Evolutionary conservation across 2,888 invertebrate genomes (phyloP), one percentile per base, ranked within the genome.

Genomic region (Melieria crassipennis): DNA sequence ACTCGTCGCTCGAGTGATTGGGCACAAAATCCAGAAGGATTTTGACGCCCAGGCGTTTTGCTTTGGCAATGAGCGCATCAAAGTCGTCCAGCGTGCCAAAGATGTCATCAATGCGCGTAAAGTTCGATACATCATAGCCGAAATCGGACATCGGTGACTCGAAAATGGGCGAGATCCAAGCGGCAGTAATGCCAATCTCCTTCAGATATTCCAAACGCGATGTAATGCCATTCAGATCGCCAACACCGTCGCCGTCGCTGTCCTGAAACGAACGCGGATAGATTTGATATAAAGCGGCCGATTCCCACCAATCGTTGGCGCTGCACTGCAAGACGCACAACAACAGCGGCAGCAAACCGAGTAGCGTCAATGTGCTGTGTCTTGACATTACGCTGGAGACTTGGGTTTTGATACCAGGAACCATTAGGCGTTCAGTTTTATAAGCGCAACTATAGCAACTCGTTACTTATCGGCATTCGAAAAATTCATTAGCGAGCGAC

Each of bases 261-360:
- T 98, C 97, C 82, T 91, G 91, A 87, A 94, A 97, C 0, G 96
- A 94, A 72, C 93, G 88, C 0, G 95, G 93, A 83, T 95, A 94
- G 74, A 96, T 92, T 87, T 97, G 95, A 86, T 97, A 97, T 48
- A 95, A 89, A 0, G 92, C 89, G 56, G 92, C 91, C 74, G 91
- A 91, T 83, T 94, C 90, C 93, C 94, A 96, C 97, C 97, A 97
- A 79, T 94, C 92, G 30, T 55, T 43, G 2, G 30, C 48, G 56
- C 13, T 30, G 30, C 30, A 30, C 30, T 30, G 30, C 30, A 30
- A 30, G 30, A 30, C 30, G 1, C 30, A 30, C 30, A 30, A 30
- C 30, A 30, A 30, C 30, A 30, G 30, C 30, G 30, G 30, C 30
- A 30, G 30, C 30, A 30, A 2, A 30, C 30, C 30, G 30, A 30